phyloP scores from a whole-genome alignment of 2,113 vertebrate genomes.

The Rhizomys pruinosus region DNA sequence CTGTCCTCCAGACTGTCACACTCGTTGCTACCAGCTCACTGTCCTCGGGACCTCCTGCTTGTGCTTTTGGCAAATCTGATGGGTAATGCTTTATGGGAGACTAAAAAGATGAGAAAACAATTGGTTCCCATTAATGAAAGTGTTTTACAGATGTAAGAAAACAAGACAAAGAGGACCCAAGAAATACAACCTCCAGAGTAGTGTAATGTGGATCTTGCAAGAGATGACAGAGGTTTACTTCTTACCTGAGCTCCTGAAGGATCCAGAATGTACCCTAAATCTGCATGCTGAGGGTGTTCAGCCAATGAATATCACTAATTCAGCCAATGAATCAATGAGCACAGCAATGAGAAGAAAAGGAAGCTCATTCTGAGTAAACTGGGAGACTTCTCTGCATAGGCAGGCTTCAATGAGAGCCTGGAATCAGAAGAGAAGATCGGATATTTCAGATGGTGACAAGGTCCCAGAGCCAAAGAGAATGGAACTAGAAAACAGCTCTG shows the following conservation, averaged over 20 bases:
- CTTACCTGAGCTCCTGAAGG: neutral
- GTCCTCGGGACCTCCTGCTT: neutral
- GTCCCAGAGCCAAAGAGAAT: neutral
- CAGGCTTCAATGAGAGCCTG: neutral
- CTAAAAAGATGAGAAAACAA: neutral
- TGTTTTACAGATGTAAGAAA: slow-evolving; percentile 4
- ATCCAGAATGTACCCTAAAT: neutral
- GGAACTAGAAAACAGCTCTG: neutral
- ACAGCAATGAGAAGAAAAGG: neutral
- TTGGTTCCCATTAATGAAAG: neutral
- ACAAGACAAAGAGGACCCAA: neutral
- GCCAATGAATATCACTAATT: neutral
- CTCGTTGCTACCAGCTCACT: neutral
- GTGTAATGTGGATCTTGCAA: neutral
- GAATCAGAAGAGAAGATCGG: neutral
- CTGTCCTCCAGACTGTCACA: neutral
- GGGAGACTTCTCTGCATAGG: neutral
- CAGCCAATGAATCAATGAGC: slow-evolving; percentile 3
- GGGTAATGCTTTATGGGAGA: neutral
- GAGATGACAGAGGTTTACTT: neutral
- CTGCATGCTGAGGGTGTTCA: neutral
- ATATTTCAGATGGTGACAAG: neutral
- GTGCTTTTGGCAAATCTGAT: neutral
- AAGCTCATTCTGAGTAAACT: neutral
- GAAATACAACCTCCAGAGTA: neutral